A percentile compares a stretch with the other conserved stretches of the same genome.
These are phyloP conservation scores for Idaea aversata DNA, from an alignment of 2,888 invertebrate species.

Conservation along the genomic window DNA sequence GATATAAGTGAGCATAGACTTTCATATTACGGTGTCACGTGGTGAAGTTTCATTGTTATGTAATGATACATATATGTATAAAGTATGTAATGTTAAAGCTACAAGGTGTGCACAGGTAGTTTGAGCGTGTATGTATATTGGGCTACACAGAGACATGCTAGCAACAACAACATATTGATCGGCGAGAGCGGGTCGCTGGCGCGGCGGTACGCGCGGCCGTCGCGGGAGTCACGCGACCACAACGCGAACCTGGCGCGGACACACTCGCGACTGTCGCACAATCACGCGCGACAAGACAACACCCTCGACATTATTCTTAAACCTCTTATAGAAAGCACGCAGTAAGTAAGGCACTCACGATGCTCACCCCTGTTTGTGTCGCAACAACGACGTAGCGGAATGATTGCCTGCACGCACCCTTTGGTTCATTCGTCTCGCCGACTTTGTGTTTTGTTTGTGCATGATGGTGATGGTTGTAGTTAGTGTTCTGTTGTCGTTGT, in stretches of 20 bases:
- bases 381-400: slow-evolving; percentile 63
- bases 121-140: slow-evolving; percentile 70
- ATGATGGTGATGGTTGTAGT: slow-evolving; percentile 55
- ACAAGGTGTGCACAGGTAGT: slow-evolving; percentile 61
- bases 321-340: slow-evolving; percentile 81
- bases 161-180: slow-evolving; percentile 80
- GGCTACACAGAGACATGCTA: slow-evolving; percentile 80
- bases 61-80: slow-evolving; percentile 12
- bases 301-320: slow-evolving; percentile 80
- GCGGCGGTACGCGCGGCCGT: slow-evolving; percentile 67
- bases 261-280: slow-evolving; percentile 59
- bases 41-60: not conserved
- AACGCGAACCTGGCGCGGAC: slow-evolving; percentile 73
- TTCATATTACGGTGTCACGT: not conserved
- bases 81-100: slow-evolving; percentile 31
- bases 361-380: slow-evolving; percentile 55
- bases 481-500: slow-evolving; percentile 35
- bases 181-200: slow-evolving; percentile 76
- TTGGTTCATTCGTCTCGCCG: slow-evolving; percentile 55
- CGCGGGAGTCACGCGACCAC: slow-evolving; percentile 56
- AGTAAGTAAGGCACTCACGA: slow-evolving; percentile 72
- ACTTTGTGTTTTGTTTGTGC: slow-evolving; percentile 50
- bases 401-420: slow-evolving; percentile 70
- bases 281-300: slow-evolving; percentile 70
- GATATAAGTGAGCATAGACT: not conserved